Evolutionary conservation across 2,797 vertebrate species (phyloP).

Genomic region (Coracias cyanogaster): DNA sequence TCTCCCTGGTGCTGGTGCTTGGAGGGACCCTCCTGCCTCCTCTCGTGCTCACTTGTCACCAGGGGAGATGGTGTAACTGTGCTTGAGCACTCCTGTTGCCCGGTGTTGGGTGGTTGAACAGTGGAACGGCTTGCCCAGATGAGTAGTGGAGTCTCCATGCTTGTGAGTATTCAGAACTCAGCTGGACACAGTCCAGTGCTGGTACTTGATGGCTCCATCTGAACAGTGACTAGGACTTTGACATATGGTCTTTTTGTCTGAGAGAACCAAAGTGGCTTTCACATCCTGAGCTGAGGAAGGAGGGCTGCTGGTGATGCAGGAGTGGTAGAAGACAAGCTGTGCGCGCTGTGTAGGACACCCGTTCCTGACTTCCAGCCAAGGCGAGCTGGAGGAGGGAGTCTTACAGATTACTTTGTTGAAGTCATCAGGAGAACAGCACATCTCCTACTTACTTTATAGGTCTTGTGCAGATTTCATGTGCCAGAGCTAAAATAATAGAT

Average conservation of each 20-base stretch:
- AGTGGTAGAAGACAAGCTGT: background rate
- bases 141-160: background rate
- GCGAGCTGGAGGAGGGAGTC: background rate
- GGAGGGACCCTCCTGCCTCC: background rate
- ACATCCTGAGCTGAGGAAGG: background rate
- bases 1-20: background rate
- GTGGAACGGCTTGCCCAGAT: background rate
- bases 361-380: background rate
- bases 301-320: background rate
- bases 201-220: background rate
- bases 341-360: background rate
- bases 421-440: background rate
- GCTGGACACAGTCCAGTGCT: background rate
- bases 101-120: background rate
- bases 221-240: background rate
- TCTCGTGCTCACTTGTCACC: background rate
- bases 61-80: background rate
- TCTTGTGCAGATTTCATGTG: conserved; percentile 8
- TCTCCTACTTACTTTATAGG: background rate
- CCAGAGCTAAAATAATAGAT: conserved; percentile 30
- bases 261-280: background rate
- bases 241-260: background rate
- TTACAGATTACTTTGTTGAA: background rate
- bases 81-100: background rate
- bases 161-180: background rate